Percentiles rank a stretch among this genome's conserved stretches.
These are phyloP conservation scores for Platerodrilus igneus DNA, from an alignment of 2,888 invertebrate species.

Conservation along the genomic window DNA sequence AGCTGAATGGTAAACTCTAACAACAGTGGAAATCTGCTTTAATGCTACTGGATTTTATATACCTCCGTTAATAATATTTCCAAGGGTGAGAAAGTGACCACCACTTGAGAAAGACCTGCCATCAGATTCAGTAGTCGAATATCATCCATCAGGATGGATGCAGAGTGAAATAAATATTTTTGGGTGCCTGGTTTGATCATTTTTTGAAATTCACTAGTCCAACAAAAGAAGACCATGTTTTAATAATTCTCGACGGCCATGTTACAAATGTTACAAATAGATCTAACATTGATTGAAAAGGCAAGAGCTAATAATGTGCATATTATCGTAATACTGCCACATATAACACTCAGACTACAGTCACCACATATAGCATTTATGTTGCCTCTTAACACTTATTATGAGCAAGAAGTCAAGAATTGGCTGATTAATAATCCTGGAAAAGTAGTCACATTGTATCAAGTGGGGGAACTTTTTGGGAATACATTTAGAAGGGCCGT, in stretches of 20 bases:
- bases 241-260: conserved; percentile 4
- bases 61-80: not conserved
- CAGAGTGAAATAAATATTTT: no score
- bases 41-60: not conserved
- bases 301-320: conserved; percentile 3
- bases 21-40: no score
- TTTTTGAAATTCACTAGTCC: conserved; percentile 1
- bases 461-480: no score
- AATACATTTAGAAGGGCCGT: no score
- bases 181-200: conserved; percentile 1
- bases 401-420: not conserved
- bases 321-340: conserved; percentile 29
- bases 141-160: no score
- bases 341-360: conserved; percentile 32
- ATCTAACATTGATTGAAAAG: conserved; percentile 2
- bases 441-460: conserved; percentile 5
- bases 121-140: not conserved
- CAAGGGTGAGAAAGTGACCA: not conserved
- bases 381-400: conserved; percentile 25
- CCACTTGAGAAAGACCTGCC: not conserved
- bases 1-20: no score
- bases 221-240: conserved; percentile 1
- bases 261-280: conserved; percentile 2
- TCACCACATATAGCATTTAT: conserved; percentile 32
- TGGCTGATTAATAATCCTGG: not conserved